Evolutionary conservation across 2,888 invertebrate genomes (phyloP).

Genomic region (Phlogophora meticulosa): DNA sequence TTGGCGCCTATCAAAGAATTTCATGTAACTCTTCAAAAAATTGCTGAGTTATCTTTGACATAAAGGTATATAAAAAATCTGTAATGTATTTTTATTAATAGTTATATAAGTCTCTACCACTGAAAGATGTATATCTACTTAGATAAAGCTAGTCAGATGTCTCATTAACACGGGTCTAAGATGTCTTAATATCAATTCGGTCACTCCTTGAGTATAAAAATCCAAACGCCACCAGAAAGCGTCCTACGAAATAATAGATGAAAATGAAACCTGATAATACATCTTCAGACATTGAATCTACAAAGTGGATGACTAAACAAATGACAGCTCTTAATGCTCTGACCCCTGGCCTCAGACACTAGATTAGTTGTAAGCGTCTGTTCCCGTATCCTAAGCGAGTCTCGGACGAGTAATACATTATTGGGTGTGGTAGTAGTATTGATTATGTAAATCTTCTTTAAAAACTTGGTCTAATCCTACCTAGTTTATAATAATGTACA

Average conservation of each 20-base stretch:
- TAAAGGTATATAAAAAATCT: slow-evolving; percentile 3
- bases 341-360: slow-evolving; percentile 52
- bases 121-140: slow-evolving; percentile 8
- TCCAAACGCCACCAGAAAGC: background rate
- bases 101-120: slow-evolving; percentile 29
- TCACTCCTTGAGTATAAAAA: background rate
- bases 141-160: slow-evolving; percentile 33
- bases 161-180: slow-evolving; percentile 2
- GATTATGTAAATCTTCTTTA: background rate
- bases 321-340: slow-evolving; percentile 48
- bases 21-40: background rate
- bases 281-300: slow-evolving; percentile 31
- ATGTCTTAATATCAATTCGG: background rate
- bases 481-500: no score
- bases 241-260: background rate
- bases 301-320: slow-evolving; percentile 37
- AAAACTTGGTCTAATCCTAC: background rate
- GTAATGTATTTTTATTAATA: slow-evolving; percentile 26
- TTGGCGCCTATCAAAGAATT: slow-evolving; percentile 6
- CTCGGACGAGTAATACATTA: slow-evolving; percentile 31
- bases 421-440: slow-evolving; percentile 5
- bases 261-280: background rate
- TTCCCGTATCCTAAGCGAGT: slow-evolving; percentile 34
- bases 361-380: slow-evolving; percentile 47
- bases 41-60: background rate